A percentile compares a stretch with the other conserved stretches of the same genome.
Evolutionary conservation across 2,113 vertebrate genomes (phyloP).

Genomic region (Mustelus asterias): DNA sequence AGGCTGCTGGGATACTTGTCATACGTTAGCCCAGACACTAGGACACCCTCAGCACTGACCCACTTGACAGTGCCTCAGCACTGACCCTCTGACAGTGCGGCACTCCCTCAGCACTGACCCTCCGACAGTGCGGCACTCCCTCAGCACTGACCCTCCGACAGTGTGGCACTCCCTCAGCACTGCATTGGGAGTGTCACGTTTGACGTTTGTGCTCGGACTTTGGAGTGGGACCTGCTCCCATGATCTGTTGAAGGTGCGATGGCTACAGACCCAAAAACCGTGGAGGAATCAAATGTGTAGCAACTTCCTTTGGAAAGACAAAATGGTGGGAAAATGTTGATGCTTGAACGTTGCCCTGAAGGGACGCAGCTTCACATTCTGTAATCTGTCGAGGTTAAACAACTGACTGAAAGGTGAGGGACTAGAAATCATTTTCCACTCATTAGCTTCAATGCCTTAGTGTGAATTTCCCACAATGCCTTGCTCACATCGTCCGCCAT

Average conservation of each 20-base stretch:
- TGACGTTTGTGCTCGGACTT: background rate
- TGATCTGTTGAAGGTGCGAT: background rate
- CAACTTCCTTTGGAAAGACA: background rate
- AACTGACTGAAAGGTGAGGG: background rate
- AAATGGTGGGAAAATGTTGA: background rate
- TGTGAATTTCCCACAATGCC: background rate
- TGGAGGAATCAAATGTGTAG: background rate
- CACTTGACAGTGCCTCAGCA: no score
- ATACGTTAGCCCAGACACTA: no score
- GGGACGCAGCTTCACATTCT: background rate
- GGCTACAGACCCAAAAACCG: background rate
- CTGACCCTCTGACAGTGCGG: background rate
- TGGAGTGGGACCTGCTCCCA: background rate
- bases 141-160: background rate
- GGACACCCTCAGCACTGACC: no score
- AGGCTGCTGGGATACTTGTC: no score
- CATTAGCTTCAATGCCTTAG: background rate
- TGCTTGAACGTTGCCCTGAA: no score
- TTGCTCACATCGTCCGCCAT: background rate
- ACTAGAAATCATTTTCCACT: background rate
- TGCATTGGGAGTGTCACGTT: background rate
- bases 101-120: background rate
- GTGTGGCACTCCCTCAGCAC: background rate
- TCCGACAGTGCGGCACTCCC: no score
- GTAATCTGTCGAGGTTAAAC: background rate